Base-by-base conservation (phyloP, 2,113 vertebrate species). In the Antennarius striatus region DNA sequence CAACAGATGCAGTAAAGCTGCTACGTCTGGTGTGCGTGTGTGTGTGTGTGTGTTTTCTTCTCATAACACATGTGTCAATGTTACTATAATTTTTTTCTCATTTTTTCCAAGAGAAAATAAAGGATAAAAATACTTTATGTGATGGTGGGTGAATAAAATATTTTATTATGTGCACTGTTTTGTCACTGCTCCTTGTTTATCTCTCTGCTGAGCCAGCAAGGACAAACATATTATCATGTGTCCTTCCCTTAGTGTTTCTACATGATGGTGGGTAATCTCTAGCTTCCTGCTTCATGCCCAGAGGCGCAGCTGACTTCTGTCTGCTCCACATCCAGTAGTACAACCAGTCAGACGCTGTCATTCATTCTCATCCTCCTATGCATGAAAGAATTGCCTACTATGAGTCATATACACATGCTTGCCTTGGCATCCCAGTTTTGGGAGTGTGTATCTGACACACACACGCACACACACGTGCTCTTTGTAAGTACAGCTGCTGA, bases 221-320 rank as follows among this genome's bases (percentile, higher is more conserved):
- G 74, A 58, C 28, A 0, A 10, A 22, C 22, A 29, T 48, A 9
- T 52, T 29, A 30, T 70, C 64, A 15, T 59, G 54, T 36, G 16
- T 60, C 47, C 55, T 53, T 22, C 65, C 71, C 17, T 51, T 63
- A 29, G 71, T 64, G 51, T 68, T 40, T 49, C 6, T 70, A 56
- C 57, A 43, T 68, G 63, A 46, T 61, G 74, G 71, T 63, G 58
- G 63, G 58, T 77, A 74, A 77, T 82, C 58, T 43, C 52, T 17
- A 12, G 0, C 39, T 59, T 56, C 30, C 56, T 61, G 54, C 48
- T 71, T 28, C 4, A n/a, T 32, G 53, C 50, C 68, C 58, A 8
- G 9, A 32, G 56, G 50, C 75, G n/a, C 51, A 4, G 62, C 45
- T 58, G 66, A 77, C 77, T 71, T 53, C 50, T 29, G 39, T 11